phyloP scores from a whole-genome alignment of 2,888 invertebrate genomes.

The Athripsodes cinereus region DNA sequence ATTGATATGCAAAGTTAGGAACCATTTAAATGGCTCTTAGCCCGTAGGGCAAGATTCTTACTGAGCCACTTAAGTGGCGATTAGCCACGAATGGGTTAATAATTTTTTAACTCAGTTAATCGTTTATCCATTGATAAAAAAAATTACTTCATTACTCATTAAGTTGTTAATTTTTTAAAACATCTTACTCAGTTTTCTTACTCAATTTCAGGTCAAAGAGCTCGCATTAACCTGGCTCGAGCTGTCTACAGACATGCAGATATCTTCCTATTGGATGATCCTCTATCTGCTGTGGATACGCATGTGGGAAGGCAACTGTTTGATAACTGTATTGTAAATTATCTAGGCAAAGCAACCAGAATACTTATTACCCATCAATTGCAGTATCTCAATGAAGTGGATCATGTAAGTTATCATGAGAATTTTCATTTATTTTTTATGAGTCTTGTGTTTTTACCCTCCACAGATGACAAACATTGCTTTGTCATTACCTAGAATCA shows the following conservation, averaged over 20 bases:
- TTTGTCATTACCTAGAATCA: no score
- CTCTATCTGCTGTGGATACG: slow-evolving; percentile 88
- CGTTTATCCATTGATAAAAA: no score
- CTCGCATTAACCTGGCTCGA: slow-evolving; percentile 81
- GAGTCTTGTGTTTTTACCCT: no score
- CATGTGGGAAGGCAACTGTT: slow-evolving; percentile 86
- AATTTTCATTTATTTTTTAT: not conserved
- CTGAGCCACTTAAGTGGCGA: no score
- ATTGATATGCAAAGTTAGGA: no score
- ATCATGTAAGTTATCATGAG: slow-evolving; percentile 36
- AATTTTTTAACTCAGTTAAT: no score
- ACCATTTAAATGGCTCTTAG: no score
- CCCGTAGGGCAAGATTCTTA: no score
- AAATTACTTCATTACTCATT: no score
- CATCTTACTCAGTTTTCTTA: not conserved
- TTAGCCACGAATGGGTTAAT: no score
- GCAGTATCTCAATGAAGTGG: slow-evolving; percentile 59
- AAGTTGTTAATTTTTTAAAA: no score
- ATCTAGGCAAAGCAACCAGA: slow-evolving; percentile 62
- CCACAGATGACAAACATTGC: no score
- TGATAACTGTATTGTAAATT: slow-evolving; percentile 67
- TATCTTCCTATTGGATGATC: slow-evolving; percentile 86
- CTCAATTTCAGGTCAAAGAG: slow-evolving; percentile 66
- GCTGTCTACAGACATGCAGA: slow-evolving; percentile 82
- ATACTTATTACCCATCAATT: slow-evolving; percentile 74